Evolutionary conservation across 2,797 vertebrate genomes (phyloP), one percentile per base, ranked within the genome.

Genomic region (Hydrophis major): DNA sequence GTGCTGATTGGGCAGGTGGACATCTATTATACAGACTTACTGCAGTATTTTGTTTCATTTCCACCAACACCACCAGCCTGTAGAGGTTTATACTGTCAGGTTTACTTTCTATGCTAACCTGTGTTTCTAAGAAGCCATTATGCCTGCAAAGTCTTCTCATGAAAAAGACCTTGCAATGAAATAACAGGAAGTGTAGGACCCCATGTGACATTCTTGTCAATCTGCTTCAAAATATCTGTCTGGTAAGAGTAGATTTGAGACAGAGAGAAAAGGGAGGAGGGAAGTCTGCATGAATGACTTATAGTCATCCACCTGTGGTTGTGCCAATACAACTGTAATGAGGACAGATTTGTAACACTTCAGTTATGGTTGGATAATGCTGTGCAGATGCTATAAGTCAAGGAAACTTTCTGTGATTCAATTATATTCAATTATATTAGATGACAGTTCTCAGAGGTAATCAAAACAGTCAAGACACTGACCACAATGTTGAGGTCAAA

Each of bases 1-100:
- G 42, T 93, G 93, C 93, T 91, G 91, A 91, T 74, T 37, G 59
- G 53, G 83, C 50, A 57, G 32, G 53, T 4, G 47, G 74, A 28
- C 42, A 56, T 10, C 86, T 13, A 16, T 14, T n/a, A 11, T 0
- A 25, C 20, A 11, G 13, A 18, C 66, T 50, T 37, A 89, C 53
- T 55, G 2, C 25, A 4, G 7, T 90, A 86, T 89, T 91, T 90
- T 83, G 3, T 83, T 83, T 83, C 74, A 25, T 47, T 25, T 5
- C 1, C 1, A 50, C 50, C 50, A 50, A 6, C 8, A 53, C 20
- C 88, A 47, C 28, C 13, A 83, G 86, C 63, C 55, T 32, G 56
- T 42, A 22, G 91, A 86, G 50, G 50, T 56, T 91, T 63, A 32
- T 42, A 32, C 86, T 13, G 32, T 2, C 37, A 10, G 4, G 37